Evolutionary conservation across 1,140 invertebrate species (phyloP), one percentile per base, ranked within the genome.

Genomic region (Drosophila santomea): DNA sequence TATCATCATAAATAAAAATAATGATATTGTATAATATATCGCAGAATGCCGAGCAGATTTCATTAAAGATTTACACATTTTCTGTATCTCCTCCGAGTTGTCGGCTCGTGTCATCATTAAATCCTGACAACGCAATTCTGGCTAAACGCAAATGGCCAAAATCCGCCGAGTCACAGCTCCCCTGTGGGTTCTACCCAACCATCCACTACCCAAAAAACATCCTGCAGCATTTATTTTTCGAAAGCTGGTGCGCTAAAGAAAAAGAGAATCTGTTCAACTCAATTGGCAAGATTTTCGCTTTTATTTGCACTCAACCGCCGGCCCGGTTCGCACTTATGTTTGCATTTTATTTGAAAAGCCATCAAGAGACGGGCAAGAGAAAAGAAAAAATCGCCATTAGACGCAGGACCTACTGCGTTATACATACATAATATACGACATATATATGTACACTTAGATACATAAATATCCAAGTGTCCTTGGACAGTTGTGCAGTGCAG

Each of bases 341-440:
- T 68, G 71, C 80, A 84, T 85, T 80, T 84, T 84, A 84, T 84
- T 85, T 72, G 73, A 80, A 85, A 85, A 84, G 71, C 76, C 63
- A 83, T 79, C 80, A 77, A 52, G 44, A 32, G 51, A 52, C 50
- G 50, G 41, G 25, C 3, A 64, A 77, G 58, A 50, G 43, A 41
- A 62, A 47, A 52, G 28, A 47, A 76, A 47, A 76, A 80, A 74
- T 79, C 62, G 68, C 69, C 74, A 81, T 78, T 74, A 73, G 74
- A 74, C 58, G 54, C 61, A 72, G 48, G 50, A 45, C 67, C 63
- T 20, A 43, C 66, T 50, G 51, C n/a, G 15, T 41, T 44, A 52
- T 50, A 51, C 47, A 71, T 6, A 50, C 47, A 15, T 39, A 48
- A 57, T 39, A 20, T 25, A 48, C 23, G 32, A 58, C 50, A 35